Evolutionary conservation across 2,113 vertebrate species (phyloP).

Genomic region (Xiphias gladius): DNA sequence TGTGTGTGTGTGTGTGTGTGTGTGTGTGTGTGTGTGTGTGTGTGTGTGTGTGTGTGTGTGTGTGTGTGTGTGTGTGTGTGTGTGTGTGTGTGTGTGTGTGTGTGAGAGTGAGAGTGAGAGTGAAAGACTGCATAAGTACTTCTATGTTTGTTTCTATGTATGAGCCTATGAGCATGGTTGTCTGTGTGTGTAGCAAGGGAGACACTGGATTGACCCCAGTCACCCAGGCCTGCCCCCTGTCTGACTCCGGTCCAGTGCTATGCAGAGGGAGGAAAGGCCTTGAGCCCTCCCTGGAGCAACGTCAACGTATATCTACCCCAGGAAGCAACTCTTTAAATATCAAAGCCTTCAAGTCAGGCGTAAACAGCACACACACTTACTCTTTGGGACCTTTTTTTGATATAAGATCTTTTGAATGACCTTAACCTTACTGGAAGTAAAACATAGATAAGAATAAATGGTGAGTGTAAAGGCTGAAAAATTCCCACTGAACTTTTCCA

Average conservation of each 20-base stretch:
- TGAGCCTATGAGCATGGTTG: not conserved
- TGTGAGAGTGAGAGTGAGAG: not conserved
- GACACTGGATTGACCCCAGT: conserved; percentile 61
- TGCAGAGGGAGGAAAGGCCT: conserved; percentile 65
- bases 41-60: conserved; percentile 15
- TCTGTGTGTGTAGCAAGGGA: conserved; percentile 13
- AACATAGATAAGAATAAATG: conserved; percentile 47
- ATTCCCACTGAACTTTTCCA: conserved; percentile 67
- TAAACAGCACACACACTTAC: conserved; percentile 41
- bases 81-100: not conserved
- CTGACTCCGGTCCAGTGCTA: conserved; percentile 54
- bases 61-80: conserved; percentile 14
- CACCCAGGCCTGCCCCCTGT: conserved; percentile 58
- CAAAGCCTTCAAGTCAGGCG: conserved; percentile 59
- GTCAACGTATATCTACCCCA: conserved; percentile 61
- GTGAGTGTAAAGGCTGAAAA: conserved; percentile 56
- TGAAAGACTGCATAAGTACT: not conserved
- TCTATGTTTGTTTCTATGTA: not conserved
- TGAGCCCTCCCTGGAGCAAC: conserved; percentile 58
- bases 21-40: conserved; percentile 16
- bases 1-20: conserved; percentile 6
- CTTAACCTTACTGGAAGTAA: conserved; percentile 35
- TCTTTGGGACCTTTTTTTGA: conserved; percentile 41
- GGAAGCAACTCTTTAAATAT: conserved; percentile 65
- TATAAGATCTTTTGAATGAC: conserved; percentile 57